Base-by-base conservation (phyloP, 1,140 invertebrate species). In the Drosophila tropicalis region DNA sequence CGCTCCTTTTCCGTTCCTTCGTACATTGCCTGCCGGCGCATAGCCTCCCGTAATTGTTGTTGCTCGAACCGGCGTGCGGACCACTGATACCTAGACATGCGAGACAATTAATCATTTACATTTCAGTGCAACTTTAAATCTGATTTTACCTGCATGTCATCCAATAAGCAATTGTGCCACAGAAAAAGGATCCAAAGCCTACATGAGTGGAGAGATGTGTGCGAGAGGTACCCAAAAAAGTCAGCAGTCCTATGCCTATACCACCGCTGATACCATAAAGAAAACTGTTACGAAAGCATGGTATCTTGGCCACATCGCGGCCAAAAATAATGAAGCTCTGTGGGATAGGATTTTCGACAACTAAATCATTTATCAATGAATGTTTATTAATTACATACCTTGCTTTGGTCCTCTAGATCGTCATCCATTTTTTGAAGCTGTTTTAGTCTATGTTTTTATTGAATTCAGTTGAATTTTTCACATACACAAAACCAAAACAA, bases 251-350 rank as follows among this genome's bases (percentile, higher is more conserved):
- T 44, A 86, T 76, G 2, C 83, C 93, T 17, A 95, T 72, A 22
- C 95, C 95, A 40, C 93, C 91, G 34, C 92, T 83, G 32, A 95
- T 94, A 17, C 95, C 94, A 82, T 94, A 94, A 0, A 95, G 72
- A 81, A 94, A 94, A 83, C 93, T 94, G 64, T 93, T 93, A 72
- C 94, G 93, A 92, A 95, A 95, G 85, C 95, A 95, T 13, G 95
- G 94, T 40, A 95, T 94, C 85, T 94, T 92, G 17, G 91, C 79
- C 6, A 95, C 79, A 81, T 95, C 93, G 66, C 92, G 92, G 1
- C 94, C 94, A 82, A 95, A 94, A 57, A 95, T 67, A 17, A 62
- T 57, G 15, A 91, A 77, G 66, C 90, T 91, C 69, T 85, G 25
- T 1, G 10, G 1, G 1, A 22, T 3, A 12, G 5, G 13, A 12